These are phyloP conservation scores for Romanomermis culicivorax DNA, from an alignment of 2,888 invertebrate species.

Conservation along the genomic window DNA sequence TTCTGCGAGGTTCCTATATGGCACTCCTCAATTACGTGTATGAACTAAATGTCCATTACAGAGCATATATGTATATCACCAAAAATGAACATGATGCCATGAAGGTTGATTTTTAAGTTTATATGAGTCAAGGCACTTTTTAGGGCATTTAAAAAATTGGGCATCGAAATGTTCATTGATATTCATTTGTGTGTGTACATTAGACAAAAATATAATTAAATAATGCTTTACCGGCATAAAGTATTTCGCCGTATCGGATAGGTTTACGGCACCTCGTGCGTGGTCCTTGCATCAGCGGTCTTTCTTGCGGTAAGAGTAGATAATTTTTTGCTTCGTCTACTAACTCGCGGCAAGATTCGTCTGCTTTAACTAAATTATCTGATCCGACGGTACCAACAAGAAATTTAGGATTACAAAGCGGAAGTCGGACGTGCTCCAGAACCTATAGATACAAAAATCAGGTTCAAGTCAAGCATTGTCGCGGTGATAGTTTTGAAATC, in stretches of 20 bases:
- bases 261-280: slow-evolving; percentile 83
- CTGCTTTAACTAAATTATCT: slow-evolving; percentile 74
- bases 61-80: too few relatives aligned
- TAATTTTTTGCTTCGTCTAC: slow-evolving; percentile 98
- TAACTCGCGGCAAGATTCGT: slow-evolving; percentile 84
- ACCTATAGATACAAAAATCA: slow-evolving; percentile 77
- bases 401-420: slow-evolving; percentile 85
- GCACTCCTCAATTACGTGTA: too few relatives aligned
- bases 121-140: too few relatives aligned
- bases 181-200: too few relatives aligned
- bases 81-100: too few relatives aligned
- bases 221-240: slow-evolving; percentile 62
- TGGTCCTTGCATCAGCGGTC: slow-evolving; percentile 51
- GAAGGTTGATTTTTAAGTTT: too few relatives aligned
- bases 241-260: slow-evolving; percentile 73
- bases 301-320: slow-evolving; percentile 62
- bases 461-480: too few relatives aligned
- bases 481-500: too few relatives aligned
- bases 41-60: too few relatives aligned
- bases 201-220: background rate
- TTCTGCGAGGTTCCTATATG: too few relatives aligned
- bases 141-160: background rate
- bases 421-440: slow-evolving; percentile 80
- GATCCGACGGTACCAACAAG: slow-evolving; percentile 91
- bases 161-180: too few relatives aligned